These are phyloP conservation scores for Oreochromis aureus DNA, from an alignment of 2,113 vertebrate genomes.

Conservation along the genomic window DNA sequence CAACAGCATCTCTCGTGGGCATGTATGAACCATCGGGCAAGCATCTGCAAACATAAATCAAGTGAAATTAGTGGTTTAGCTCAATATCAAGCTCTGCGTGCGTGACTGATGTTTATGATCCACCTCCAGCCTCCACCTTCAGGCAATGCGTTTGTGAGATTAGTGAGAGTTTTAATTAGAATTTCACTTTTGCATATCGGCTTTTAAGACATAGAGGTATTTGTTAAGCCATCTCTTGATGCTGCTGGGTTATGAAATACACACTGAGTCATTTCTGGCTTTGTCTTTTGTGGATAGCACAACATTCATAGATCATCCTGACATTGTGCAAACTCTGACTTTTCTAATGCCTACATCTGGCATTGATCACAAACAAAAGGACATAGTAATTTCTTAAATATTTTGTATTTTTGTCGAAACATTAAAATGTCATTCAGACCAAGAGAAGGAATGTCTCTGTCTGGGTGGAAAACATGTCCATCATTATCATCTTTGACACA, in stretches of 20 bases:
- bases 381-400: neutral
- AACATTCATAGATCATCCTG: neutral
- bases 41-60: constrained; percentile 16
- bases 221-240: neutral
- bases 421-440: neutral
- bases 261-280: neutral
- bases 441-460: constrained; percentile 29
- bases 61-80: neutral
- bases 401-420: neutral
- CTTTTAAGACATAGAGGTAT: neutral
- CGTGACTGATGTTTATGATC: neutral
- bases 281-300: neutral
- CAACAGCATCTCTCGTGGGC: constrained; percentile 12
- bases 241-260: neutral
- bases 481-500: constrained; percentile 57
- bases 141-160: neutral
- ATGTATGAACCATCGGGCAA: neutral
- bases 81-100: neutral
- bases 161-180: neutral
- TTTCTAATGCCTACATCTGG: neutral
- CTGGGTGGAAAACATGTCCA: constrained; percentile 39
- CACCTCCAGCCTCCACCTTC: neutral
- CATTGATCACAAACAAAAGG: neutral
- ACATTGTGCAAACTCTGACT: neutral
- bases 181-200: neutral